phyloP scores from a whole-genome alignment of 2,113 vertebrate species.

The Dendropsophus ebraccatus region DNA sequence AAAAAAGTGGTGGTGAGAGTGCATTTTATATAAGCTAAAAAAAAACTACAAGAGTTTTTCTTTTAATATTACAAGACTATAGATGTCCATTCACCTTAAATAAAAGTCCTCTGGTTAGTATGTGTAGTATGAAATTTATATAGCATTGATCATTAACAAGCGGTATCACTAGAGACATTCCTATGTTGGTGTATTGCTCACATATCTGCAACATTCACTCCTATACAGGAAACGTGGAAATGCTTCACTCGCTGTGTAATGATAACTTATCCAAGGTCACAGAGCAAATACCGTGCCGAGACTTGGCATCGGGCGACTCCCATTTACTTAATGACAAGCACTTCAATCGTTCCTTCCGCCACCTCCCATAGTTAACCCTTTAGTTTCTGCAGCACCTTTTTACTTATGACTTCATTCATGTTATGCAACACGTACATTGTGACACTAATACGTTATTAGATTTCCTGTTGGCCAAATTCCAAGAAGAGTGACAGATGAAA shows the following conservation, averaged over 20 bases:
- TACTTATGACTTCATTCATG: background rate
- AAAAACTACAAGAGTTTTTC: no score
- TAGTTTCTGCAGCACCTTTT: background rate
- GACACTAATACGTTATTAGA: background rate
- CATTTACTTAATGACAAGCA: constrained; percentile 36
- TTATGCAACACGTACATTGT: background rate
- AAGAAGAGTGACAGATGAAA: background rate
- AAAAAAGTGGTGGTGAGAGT: no score
- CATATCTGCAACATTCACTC: no score
- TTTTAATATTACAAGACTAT: no score
- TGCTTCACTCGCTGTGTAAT: background rate
- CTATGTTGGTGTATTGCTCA: no score
- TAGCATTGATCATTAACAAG: no score
- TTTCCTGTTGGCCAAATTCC: background rate
- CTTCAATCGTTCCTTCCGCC: background rate
- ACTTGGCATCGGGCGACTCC: constrained; percentile 20
- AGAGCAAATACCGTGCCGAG: background rate
- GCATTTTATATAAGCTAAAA: no score
- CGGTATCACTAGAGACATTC: no score
- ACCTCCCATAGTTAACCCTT: constrained; percentile 19
- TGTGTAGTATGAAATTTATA: no score
- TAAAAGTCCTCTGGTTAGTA: no score
- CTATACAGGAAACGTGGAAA: background rate
- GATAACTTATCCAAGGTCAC: constrained; percentile 36
- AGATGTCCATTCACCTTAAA: no score